A percentile compares a stretch with the other conserved stretches of the same genome.
These are phyloP conservation scores for Ischnus inquisitorius DNA, from an alignment of 2,888 invertebrate species.

Conservation along the genomic window DNA sequence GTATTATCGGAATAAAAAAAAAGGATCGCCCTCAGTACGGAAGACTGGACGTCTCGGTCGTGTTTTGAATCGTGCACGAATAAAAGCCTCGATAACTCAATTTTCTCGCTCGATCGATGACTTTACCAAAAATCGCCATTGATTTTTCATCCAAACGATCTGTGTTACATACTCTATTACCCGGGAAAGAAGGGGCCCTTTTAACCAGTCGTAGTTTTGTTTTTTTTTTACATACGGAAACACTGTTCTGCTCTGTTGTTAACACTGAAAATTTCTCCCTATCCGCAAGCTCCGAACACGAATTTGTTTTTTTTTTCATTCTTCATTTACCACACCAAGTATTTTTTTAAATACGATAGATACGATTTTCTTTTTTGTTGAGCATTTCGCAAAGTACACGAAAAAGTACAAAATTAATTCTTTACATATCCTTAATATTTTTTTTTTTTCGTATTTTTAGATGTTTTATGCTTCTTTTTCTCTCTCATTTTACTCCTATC, in stretches of 20 bases:
- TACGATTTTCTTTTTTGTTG: slow-evolving; percentile 80
- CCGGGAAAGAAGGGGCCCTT: slow-evolving; percentile 56
- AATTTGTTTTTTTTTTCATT: slow-evolving; percentile 47
- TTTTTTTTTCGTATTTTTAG: slow-evolving; percentile 67
- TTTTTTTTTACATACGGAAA: slow-evolving; percentile 56
- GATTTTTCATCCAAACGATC: slow-evolving; percentile 39
- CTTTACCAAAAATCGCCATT: not conserved
- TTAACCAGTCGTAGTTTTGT: slow-evolving; percentile 40
- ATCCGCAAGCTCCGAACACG: slow-evolving; percentile 68
- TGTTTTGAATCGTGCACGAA: slow-evolving; percentile 45
- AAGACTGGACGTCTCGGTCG: slow-evolving; percentile 56
- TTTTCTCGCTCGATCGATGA: slow-evolving; percentile 44
- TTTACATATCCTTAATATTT: slow-evolving; percentile 75
- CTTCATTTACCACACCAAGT: slow-evolving; percentile 55
- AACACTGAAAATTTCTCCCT: slow-evolving; percentile 51
- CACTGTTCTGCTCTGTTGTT: slow-evolving; percentile 41
- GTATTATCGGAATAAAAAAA: slow-evolving; percentile 39
- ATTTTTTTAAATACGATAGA: slow-evolving; percentile 77
- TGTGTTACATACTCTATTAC: slow-evolving; percentile 16
- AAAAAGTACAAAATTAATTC: slow-evolving; percentile 85
- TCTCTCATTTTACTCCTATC: slow-evolving; percentile 34
- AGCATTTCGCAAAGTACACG: slow-evolving; percentile 84
- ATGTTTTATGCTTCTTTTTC: slow-evolving; percentile 59
- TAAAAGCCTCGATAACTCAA: slow-evolving; percentile 42
- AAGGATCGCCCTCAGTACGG: slow-evolving; percentile 58